phyloP scores from a whole-genome alignment of 2,888 invertebrate species.

The Cephus nigrinus region DNA sequence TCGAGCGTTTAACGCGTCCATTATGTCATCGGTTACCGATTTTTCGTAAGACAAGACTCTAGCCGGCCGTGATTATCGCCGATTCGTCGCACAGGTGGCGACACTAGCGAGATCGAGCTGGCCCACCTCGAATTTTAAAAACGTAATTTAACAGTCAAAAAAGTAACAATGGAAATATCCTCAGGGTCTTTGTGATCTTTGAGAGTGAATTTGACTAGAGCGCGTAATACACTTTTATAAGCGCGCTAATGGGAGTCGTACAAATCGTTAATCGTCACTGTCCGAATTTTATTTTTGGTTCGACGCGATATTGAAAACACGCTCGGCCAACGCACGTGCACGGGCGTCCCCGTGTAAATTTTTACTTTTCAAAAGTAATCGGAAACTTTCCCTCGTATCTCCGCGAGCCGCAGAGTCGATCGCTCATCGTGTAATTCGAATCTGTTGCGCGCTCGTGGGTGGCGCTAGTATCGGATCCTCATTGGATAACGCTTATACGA shows the following conservation, averaged over 20 bases:
- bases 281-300: background rate
- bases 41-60: background rate
- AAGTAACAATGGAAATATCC: background rate
- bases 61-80: background rate
- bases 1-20: background rate
- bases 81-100: background rate
- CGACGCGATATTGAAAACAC: background rate
- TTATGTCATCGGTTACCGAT: background rate
- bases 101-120: background rate
- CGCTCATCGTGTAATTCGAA: background rate
- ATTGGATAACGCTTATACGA: background rate
- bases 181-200: background rate
- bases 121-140: background rate
- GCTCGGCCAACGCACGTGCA: background rate
- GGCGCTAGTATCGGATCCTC: background rate
- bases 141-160: background rate
- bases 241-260: background rate
- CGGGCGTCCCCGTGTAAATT: background rate
- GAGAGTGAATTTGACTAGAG: background rate
- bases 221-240: background rate
- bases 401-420: background rate
- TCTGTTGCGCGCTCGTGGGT: background rate
- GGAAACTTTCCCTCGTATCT: background rate
- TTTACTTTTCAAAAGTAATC: background rate
- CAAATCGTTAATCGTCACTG: background rate